Percentiles rank a stretch among this genome's conserved stretches.
Evolutionary conservation across 2,888 invertebrate species (phyloP).

Genomic region (Drosophila neotestacea): DNA sequence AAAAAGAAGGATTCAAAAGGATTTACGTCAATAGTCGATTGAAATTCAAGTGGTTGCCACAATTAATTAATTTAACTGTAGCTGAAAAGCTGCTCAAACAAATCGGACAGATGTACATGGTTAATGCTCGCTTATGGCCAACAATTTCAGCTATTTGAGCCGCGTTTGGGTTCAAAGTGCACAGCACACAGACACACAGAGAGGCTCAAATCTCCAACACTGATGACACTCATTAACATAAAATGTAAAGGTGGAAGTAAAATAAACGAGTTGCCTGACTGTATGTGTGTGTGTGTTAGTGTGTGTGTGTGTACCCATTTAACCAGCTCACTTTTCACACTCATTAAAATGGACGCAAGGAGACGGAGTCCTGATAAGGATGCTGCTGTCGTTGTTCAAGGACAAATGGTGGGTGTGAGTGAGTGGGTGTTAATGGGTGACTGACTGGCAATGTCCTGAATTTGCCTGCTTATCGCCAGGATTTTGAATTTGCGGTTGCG

Average conservation of each 20-base stretch:
- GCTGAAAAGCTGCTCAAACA: slow-evolving; percentile 21
- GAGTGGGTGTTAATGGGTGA: slow-evolving; percentile 35
- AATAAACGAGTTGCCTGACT: slow-evolving; percentile 6
- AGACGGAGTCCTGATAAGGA: slow-evolving; percentile 49
- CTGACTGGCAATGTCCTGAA: slow-evolving; percentile 23
- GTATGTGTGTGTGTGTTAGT: neutral
- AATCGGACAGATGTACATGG: slow-evolving; percentile 43
- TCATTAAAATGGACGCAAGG: slow-evolving; percentile 70
- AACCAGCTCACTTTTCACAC: slow-evolving; percentile 77
- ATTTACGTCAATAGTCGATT: slow-evolving; percentile 52
- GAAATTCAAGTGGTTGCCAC: slow-evolving; percentile 74
- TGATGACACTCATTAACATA: slow-evolving; percentile 79
- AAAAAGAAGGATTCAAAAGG: slow-evolving; percentile 30
- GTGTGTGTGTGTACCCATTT: slow-evolving; percentile 49
- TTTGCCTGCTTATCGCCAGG: slow-evolving; percentile 35
- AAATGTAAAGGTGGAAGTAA: slow-evolving; percentile 64
- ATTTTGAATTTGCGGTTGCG: slow-evolving; percentile 32
- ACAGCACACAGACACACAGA: slow-evolving; percentile 14
- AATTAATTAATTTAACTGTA: slow-evolving; percentile 68
- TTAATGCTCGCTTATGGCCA: slow-evolving; percentile 34
- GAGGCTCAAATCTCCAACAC: slow-evolving; percentile 59
- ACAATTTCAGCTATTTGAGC: slow-evolving; percentile 39
- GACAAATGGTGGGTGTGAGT: slow-evolving; percentile 24
- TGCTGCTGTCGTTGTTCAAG: slow-evolving; percentile 42
- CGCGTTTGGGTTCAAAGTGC: slow-evolving; percentile 53